Evolutionary conservation across 2,888 invertebrate genomes (phyloP).

Genomic region (Hirtodrosophila confusa): DNA sequence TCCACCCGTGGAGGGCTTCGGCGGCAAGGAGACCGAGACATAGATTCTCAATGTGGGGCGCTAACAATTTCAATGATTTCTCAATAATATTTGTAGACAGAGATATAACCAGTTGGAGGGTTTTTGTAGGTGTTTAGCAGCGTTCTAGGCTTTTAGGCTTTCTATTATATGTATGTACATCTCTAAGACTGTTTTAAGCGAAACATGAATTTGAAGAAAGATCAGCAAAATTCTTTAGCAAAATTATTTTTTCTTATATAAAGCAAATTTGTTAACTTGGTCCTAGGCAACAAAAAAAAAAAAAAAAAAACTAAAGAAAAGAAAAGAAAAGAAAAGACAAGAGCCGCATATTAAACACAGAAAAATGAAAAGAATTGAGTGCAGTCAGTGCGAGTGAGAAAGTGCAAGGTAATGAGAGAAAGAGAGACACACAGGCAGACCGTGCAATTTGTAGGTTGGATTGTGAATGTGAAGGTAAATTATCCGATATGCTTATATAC

Average conservation of each 20-base stretch:
- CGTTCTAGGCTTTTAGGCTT: constrained; percentile 57
- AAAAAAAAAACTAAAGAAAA: no score
- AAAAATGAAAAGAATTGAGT: constrained; percentile 3
- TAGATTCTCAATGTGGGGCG: constrained; percentile 82
- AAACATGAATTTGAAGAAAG: constrained; percentile 39
- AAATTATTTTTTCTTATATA: constrained; percentile 56
- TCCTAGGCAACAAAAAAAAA: constrained; percentile 22
- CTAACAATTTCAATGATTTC: constrained; percentile 78
- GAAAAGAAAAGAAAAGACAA: neutral
- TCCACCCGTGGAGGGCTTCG: constrained; percentile 88
- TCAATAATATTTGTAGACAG: constrained; percentile 73
- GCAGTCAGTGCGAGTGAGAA: constrained; percentile 45
- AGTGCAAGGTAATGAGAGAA: constrained; percentile 12
- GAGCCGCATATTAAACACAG: constrained; percentile 18
- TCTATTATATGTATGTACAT: constrained; percentile 37
- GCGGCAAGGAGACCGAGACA: constrained; percentile 93
- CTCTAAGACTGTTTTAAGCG: constrained; percentile 67
- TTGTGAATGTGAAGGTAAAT: constrained; percentile 47
- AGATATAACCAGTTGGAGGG: constrained; percentile 44
- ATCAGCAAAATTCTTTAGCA: constrained; percentile 59
- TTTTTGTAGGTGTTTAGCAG: constrained; percentile 51
- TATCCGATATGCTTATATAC: constrained; percentile 53
- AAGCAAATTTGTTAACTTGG: constrained; percentile 40
- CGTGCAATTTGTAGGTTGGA: constrained; percentile 76
- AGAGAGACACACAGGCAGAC: constrained; percentile 59